Evolutionary conservation across 2,888 invertebrate species (phyloP), one percentile per base, ranked within the genome.

Genomic region (Blastobasis lacticolella): DNA sequence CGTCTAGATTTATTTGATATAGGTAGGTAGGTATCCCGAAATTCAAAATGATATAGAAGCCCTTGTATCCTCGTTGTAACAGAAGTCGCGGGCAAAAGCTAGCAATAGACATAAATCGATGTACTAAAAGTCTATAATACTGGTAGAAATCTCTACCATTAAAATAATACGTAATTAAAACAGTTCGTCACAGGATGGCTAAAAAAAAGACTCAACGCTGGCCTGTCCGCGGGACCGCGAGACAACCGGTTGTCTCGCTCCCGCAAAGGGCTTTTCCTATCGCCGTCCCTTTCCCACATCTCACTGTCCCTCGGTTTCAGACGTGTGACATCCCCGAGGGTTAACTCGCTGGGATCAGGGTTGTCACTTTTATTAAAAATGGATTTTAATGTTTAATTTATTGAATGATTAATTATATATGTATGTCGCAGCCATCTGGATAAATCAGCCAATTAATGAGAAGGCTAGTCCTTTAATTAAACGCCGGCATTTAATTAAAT

Each of bases 321-420:
- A 80, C 78, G 78, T 81, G 82, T 82, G 82, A 84, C 84, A 85
- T 84, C 86, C 84, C 86, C 73, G 79, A 67, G 78, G 81, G 81
- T 80, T 79, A 77, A 77, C 75, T 76, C 69, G 73, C 72, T 58
- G 67, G 7, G 67, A 68, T 60, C 64, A 80, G 78, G 80, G 80
- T 66, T 80, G 77, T 58, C 55, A 36, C 6, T 44, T 44, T 10
- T 1, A 6, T 10, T 36, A 10, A 45, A 45, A 8, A 23, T 23
- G 1, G 23, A 23, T 23, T 23, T 23, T 23, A 23, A 23, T 23
- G 23, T 23, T 23, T 23, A 23, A 23, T 2, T 23, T 23, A 23
- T 23, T 23, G 3, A 23, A 23, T 23, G 23, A 23, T 23, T 23
- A 23, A 23, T 23, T 23, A 23, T 23, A 23, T 23, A 23, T 1